Base-by-base conservation (phyloP, 2,888 invertebrate genomes). In the Mycogona germanica region DNA sequence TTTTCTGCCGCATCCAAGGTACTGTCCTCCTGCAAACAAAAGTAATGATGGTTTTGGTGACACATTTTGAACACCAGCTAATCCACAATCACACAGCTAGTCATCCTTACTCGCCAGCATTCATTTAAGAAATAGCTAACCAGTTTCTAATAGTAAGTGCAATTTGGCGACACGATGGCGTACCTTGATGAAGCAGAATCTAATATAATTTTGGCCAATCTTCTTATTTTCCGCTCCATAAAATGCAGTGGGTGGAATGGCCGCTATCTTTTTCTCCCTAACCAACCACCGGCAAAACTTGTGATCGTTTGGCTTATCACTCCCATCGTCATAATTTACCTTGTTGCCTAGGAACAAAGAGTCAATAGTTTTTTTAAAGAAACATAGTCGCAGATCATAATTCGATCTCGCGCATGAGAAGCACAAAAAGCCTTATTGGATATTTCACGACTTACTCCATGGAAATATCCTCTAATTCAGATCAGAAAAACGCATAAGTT, bases 251-350 rank as follows among this genome's bases (percentile, higher is more conserved):
- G 91, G 87, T 2, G 97, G 98, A 60, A 98, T 97, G 9, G 88
- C 84, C 62, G 93, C 85, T 19, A 98, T 73, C 41, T 93, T 91
- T 63, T 88, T 81, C 64, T 92, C 87, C 66, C 87, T 89, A 0
- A 86, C 86, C 77, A 98, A 82, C 86, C 95, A 97, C 71, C 93
- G 88, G 0, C 92, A 91, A 70, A 98, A 97, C 60, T 79, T 78
- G 68, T 89, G 93, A 73, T 98, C 98, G 59, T 68, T 68, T 28
- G 69, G 61, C 57, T 79, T 81, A 63, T 80, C 77, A 61, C 76
- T 75, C 59, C 63, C 58, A 19, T 74, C 45, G 19, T 59, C 75
- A 7, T 88, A 71, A 66, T 84, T 79, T 5, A 84, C 77, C 81
- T 21, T 74, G 70, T 35, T 72, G 82, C 78, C 67, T 6, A 70